Evolutionary conservation across 1,140 invertebrate genomes (phyloP).

Genomic region (Listronotus bonariensis): DNA sequence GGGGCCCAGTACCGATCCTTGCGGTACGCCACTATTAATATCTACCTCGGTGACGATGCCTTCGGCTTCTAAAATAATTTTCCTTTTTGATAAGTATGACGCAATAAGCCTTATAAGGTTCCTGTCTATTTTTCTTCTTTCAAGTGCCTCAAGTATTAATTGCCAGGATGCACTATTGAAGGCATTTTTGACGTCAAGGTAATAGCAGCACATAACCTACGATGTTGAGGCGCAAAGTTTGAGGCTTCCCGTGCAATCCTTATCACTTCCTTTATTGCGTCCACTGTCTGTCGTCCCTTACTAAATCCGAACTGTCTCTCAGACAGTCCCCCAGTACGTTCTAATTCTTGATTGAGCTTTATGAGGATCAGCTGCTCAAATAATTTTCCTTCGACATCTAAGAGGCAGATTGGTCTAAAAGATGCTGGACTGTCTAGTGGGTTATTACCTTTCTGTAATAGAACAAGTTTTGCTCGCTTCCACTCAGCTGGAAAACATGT

Average conservation of each 20-base stretch:
- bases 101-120: too few species aligned
- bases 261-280: neutral
- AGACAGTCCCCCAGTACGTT: conserved; percentile 5
- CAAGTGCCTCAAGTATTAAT: too few species aligned
- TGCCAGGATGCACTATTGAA: too few species aligned
- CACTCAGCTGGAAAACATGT: conserved; percentile 11
- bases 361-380: conserved; percentile 10
- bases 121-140: too few species aligned
- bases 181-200: too few species aligned
- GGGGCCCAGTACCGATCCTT: too few species aligned
- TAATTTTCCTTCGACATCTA: conserved; percentile 14
- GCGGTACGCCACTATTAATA: too few species aligned
- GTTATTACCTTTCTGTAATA: conserved; percentile 2
- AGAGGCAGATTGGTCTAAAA: conserved; percentile 18
- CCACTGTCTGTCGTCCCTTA: neutral
- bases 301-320: conserved; percentile 5
- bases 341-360: conserved; percentile 2
- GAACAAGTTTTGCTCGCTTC: conserved; percentile 6
- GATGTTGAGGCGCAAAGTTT: too few species aligned
- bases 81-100: too few species aligned
- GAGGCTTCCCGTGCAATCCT: neutral
- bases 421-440: conserved; percentile 3
- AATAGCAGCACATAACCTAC: too few species aligned
- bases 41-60: too few species aligned
- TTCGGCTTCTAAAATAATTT: too few species aligned